Conservation (phyloP, 2,113 vertebrate genomes). For the Sporophila hypoxantha region DNA sequence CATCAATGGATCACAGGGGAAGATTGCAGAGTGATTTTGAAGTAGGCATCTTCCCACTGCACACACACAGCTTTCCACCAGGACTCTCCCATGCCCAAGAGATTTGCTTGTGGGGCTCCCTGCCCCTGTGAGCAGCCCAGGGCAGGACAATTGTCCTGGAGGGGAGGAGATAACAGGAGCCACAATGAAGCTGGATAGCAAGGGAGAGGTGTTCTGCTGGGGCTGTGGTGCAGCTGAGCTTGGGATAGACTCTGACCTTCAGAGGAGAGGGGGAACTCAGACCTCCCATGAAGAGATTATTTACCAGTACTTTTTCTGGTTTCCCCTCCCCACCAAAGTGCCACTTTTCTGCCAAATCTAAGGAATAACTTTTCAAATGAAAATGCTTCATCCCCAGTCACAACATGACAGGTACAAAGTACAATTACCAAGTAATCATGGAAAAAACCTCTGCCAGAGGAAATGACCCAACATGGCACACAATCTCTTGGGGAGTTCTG, state of each 20-base stretch:
- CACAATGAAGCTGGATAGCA: neutral
- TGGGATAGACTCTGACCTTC: neutral
- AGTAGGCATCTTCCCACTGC: neutral
- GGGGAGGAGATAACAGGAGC: neutral
- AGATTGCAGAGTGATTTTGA: neutral
- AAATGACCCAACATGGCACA: neutral
- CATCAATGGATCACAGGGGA: neutral
- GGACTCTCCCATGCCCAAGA: neutral
- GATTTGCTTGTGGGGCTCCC: neutral
- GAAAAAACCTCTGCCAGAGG: neutral
- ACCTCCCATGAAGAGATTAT: neutral
- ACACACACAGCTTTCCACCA: neutral
- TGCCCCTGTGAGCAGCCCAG: neutral
- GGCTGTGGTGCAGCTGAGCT: neutral
- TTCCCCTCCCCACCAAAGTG: neutral
- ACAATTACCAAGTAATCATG: neutral
- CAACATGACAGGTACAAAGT: neutral
- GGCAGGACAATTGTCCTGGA: neutral
- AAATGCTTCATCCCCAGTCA: neutral
- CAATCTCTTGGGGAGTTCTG: neutral
- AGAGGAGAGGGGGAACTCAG: neutral
- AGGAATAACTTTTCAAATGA: neutral
- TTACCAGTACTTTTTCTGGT: neutral
- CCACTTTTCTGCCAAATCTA: neutral
- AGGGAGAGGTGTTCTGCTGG: neutral